Percentiles rank a stretch among this genome's conserved stretches.
These are phyloP conservation scores for Styela clava DNA, from an alignment of 23 tunicate species.

Conservation along the genomic window DNA sequence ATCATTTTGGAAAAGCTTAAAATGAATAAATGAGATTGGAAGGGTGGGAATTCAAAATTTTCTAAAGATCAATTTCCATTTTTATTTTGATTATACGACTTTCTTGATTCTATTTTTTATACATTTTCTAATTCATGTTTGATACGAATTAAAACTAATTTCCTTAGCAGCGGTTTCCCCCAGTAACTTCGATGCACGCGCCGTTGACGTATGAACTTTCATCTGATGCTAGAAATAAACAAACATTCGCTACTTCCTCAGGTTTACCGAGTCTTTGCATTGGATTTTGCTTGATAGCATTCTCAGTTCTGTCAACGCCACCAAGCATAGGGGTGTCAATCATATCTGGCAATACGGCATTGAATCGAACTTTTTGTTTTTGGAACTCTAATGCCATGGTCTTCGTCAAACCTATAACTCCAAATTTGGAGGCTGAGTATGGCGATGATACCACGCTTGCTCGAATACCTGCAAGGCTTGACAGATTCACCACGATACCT, in stretches of 20 bases:
- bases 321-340: constrained; percentile 65
- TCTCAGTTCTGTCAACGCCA: neutral
- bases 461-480: constrained; percentile 67
- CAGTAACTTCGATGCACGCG: constrained; percentile 65
- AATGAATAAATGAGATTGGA: no score
- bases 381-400: constrained; percentile 64
- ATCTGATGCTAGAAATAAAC: constrained; percentile 67
- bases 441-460: neutral
- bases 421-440: constrained; percentile 90
- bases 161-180: constrained; percentile 29
- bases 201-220: constrained; percentile 81
- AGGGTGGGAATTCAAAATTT: no score
- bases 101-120: no score
- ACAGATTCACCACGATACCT: constrained; percentile 37
- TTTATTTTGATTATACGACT: no score
- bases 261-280: constrained; percentile 15
- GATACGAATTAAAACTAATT: no score
- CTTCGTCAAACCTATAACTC: constrained; percentile 85
- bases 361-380: constrained; percentile 51
- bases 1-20: no score
- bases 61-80: no score
- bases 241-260: constrained; percentile 74
- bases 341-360: constrained; percentile 58
- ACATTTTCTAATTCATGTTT: no score
- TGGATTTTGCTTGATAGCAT: neutral